phyloP scores from a whole-genome alignment of 1,140 invertebrate species.

The Anoplophora glabripennis region DNA sequence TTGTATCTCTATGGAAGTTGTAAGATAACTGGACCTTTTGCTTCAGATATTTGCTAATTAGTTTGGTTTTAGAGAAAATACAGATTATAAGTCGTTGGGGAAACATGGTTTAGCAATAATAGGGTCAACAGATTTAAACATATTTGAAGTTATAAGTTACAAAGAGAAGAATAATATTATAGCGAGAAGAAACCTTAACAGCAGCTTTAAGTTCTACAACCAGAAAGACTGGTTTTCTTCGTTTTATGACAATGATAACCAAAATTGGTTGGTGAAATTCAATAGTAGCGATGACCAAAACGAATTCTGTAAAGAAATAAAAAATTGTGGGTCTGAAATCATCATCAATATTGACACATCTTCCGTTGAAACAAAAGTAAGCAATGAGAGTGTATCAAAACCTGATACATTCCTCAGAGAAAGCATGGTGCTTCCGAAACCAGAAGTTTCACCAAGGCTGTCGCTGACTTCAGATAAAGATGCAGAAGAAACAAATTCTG shows the following conservation, averaged over 20 bases:
- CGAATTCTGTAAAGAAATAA: slow-evolving; percentile 25
- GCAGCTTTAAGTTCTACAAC: slow-evolving; percentile 18
- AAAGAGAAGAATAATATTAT: slow-evolving; percentile 32
- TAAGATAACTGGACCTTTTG: slow-evolving; percentile 14
- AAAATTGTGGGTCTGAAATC: slow-evolving; percentile 22
- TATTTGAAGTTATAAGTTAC: slow-evolving; percentile 34
- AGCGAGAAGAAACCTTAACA: slow-evolving; percentile 19
- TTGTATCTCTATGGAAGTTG: slow-evolving; percentile 32
- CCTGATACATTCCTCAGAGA: no score
- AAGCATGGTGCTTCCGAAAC: not conserved
- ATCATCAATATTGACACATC: slow-evolving; percentile 1
- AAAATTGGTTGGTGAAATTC: slow-evolving; percentile 34
- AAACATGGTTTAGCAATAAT: slow-evolving; percentile 35
- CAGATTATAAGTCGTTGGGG: slow-evolving; percentile 19
- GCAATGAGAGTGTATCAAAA: no score
- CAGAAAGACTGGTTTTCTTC: slow-evolving; percentile 29
- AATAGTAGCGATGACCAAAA: slow-evolving; percentile 18
- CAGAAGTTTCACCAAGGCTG: slow-evolving; percentile 12
- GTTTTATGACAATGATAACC: slow-evolving; percentile 31
- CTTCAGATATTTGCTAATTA: not conserved
- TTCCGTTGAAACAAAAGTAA: no score
- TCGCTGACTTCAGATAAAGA: not conserved
- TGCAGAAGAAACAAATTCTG: slow-evolving; percentile 7
- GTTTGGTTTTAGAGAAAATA: slow-evolving; percentile 24
- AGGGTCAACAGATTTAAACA: slow-evolving; percentile 15